Conservation (phyloP, 2,113 vertebrate genomes). For the Sisor rabdophorus region DNA sequence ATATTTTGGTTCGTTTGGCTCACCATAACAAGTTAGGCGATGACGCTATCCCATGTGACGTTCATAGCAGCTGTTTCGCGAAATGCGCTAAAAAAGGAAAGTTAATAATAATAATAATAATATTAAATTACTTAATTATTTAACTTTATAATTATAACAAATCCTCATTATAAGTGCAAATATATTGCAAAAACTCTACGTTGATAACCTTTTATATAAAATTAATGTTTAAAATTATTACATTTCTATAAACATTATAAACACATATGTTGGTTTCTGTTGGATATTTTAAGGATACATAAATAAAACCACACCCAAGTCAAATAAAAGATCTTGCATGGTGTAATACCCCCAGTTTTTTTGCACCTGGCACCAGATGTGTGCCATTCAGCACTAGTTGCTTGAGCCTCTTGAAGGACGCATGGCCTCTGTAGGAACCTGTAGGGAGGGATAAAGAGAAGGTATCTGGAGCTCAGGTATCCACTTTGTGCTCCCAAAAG, state of each 20-base stretch:
- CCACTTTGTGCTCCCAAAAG: constrained; percentile 18
- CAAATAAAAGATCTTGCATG: constrained; percentile 20
- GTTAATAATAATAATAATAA: neutral
- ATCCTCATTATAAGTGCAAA: neutral
- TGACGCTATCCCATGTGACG: constrained; percentile 19
- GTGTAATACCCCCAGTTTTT: neutral
- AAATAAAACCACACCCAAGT: neutral
- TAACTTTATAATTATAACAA: no score
- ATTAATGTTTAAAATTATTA: neutral
- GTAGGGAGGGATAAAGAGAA: constrained; percentile 14
- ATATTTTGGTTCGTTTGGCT: neutral
- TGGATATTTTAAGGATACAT: neutral
- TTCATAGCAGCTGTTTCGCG: neutral
- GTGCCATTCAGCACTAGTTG: constrained; percentile 18
- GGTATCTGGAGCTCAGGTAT: constrained; percentile 31
- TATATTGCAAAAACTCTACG: neutral
- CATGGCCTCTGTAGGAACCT: constrained; percentile 27
- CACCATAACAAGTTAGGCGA: neutral
- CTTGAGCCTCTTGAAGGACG: constrained; percentile 35
- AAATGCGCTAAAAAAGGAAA: neutral
- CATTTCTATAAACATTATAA: neutral
- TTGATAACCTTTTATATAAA: neutral
- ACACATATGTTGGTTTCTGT: neutral
- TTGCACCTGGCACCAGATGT: constrained; percentile 16
- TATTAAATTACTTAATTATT: no score